Percentiles rank a stretch among this genome's conserved stretches.
These are phyloP conservation scores for Bufo gargarizans DNA, from an alignment of 2,113 vertebrate genomes.

Conservation along the genomic window DNA sequence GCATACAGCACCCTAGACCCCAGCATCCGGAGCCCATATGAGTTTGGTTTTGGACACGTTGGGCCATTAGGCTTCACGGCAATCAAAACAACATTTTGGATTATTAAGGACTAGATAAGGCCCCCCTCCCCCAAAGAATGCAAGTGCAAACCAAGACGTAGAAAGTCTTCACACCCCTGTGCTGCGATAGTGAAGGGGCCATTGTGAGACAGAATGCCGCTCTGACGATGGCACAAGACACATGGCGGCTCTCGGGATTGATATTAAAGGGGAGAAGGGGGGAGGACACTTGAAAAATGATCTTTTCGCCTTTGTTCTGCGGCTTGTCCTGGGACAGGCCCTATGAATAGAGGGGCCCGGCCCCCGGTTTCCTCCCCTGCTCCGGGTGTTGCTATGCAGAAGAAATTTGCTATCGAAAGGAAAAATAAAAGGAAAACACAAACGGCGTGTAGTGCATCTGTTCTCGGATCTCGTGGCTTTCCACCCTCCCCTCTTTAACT, in stretches of 20 bases:
- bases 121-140: background rate
- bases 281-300: constrained; percentile 68
- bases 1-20: background rate
- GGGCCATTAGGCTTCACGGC: background rate
- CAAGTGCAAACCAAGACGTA: background rate
- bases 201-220: constrained; percentile 15
- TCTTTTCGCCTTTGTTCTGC: constrained; percentile 64
- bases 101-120: background rate
- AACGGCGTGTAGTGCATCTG: constrained; percentile 63
- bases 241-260: constrained; percentile 36
- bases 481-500: constrained; percentile 52
- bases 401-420: constrained; percentile 60
- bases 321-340: constrained; percentile 63
- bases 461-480: constrained; percentile 56
- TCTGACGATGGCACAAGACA: constrained; percentile 25
- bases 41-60: background rate
- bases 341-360: constrained; percentile 57
- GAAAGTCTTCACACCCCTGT: background rate
- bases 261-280: constrained; percentile 66
- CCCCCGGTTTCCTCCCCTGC: constrained; percentile 60
- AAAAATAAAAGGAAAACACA: constrained; percentile 59
- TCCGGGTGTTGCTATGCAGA: constrained; percentile 69
- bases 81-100: background rate
- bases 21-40: background rate
- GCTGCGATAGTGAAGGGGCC: constrained; percentile 2